Evolutionary conservation across 2,888 invertebrate genomes (phyloP), one percentile per base, ranked within the genome.

Genomic region (Congeria kusceri): DNA sequence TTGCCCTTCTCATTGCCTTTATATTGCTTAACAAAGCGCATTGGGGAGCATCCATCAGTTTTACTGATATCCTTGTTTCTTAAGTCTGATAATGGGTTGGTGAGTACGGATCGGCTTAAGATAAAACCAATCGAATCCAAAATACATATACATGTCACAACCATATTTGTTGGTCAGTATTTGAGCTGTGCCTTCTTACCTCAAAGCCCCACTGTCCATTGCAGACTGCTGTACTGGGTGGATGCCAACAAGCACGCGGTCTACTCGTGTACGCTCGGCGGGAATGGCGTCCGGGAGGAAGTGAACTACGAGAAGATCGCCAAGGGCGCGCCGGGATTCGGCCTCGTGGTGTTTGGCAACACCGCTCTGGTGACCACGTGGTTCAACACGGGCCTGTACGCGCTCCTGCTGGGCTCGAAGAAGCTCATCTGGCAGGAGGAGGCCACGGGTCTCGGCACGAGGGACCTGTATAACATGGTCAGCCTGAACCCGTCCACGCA

Each of bases 141-240:
- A n/a, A n/a, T n/a, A n/a, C n/a, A n/a, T n/a, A n/a, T n/a, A n/a
- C n/a, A n/a, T n/a, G n/a, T n/a, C n/a, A n/a, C n/a, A n/a, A n/a
- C n/a, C n/a, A n/a, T n/a, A n/a, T n/a, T n/a, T n/a, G n/a, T n/a
- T n/a, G n/a, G n/a, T n/a, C n/a, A n/a, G n/a, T n/a, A n/a, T n/a
- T n/a, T n/a, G n/a, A n/a, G n/a, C n/a, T n/a, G n/a, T n/a, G n/a
- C n/a, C n/a, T n/a, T n/a, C n/a, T n/a, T n/a, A n/a, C n/a, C n/a
- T n/a, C n/a, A n/a, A n/a, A n/a, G n/a, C n/a, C n/a, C n/a, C n/a
- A n/a, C n/a, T 58, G n/a, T 46, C 29, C 18, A 25, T 81, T 80
- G 15, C 80, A 91, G 91, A 47, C 75, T 84, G 28, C 80, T 92
- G 3, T 91, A 90, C 79, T 92, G 91, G 91, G 90, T 91, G n/a